Conservation (phyloP, 2,113 vertebrate genomes). For the Melanostigma gelatinosum region DNA sequence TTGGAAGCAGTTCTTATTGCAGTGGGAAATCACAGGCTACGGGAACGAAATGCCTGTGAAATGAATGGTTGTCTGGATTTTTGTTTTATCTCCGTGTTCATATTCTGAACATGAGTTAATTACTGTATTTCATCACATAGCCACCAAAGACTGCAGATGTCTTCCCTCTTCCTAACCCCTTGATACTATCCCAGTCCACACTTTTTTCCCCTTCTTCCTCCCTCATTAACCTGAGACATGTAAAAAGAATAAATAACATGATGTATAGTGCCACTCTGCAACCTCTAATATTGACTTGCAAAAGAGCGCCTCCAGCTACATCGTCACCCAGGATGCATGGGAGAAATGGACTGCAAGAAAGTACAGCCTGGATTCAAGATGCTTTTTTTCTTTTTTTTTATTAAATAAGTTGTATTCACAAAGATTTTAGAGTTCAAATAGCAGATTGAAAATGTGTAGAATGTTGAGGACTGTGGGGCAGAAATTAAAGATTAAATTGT, state of each 20-base stretch:
- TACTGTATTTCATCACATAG: constrained; percentile 44
- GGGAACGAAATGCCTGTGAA: constrained; percentile 49
- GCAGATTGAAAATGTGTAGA: neutral
- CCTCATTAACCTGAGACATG: constrained; percentile 41
- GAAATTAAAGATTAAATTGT: neutral
- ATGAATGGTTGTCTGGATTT: constrained; percentile 60
- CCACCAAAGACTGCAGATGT: constrained; percentile 34
- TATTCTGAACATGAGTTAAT: constrained; percentile 56
- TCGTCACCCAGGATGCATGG: constrained; percentile 18
- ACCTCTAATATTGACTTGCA: constrained; percentile 26
- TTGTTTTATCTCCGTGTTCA: constrained; percentile 50
- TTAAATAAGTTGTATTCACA: neutral
- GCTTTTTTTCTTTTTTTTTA: neutral
- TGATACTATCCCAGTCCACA: constrained; percentile 1
- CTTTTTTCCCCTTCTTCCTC: constrained; percentile 3
- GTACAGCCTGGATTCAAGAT: neutral
- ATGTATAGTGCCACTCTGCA: constrained; percentile 38
- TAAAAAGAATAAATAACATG: neutral
- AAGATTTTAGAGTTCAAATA: neutral
- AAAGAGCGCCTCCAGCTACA: constrained; percentile 33
- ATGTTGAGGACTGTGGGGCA: neutral
- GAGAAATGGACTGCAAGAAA: constrained; percentile 29
- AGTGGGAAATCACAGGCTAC: constrained; percentile 36
- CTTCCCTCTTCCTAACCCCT: constrained; percentile 11
- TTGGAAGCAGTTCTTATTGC: constrained; percentile 33